Evolutionary conservation across 2,888 invertebrate species (phyloP).

Genomic region (Philopedon plagiatum): DNA sequence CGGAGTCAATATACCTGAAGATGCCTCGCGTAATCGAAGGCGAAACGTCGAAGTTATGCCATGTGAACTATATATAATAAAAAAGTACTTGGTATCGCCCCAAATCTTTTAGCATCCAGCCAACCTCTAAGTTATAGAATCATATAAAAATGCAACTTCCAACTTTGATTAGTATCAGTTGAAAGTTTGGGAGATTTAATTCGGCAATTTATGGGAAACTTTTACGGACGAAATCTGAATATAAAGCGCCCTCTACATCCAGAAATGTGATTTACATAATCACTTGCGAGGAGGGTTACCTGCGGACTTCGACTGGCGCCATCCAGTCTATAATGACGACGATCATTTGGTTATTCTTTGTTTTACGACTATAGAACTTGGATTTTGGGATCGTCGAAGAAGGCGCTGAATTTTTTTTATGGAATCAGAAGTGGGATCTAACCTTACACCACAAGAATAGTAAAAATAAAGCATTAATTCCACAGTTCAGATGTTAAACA

Average conservation of each 20-base stretch:
- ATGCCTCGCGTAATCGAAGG: neutral
- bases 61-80: neutral
- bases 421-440: too few relatives aligned
- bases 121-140: constrained; percentile 59
- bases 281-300: constrained; percentile 38
- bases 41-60: neutral
- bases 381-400: too few relatives aligned
- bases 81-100: neutral
- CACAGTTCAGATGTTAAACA: too few relatives aligned
- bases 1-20: neutral
- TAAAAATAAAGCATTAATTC: too few relatives aligned
- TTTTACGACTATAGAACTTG: too few relatives aligned
- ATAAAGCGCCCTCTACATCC: constrained; percentile 59
- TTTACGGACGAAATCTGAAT: constrained; percentile 64
- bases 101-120: constrained; percentile 8
- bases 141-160: constrained; percentile 63
- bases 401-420: too few relatives aligned
- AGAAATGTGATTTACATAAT: constrained; percentile 44
- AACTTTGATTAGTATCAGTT: constrained; percentile 45
- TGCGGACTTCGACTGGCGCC: constrained; percentile 39
- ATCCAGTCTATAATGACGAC: constrained; percentile 21
- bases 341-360: constrained; percentile 7
- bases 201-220: constrained; percentile 52
- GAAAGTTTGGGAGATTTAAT: constrained; percentile 59
- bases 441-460: too few relatives aligned